Evolutionary conservation across 2,113 vertebrate genomes (phyloP).

Genomic region (Vulpes lagopus): DNA sequence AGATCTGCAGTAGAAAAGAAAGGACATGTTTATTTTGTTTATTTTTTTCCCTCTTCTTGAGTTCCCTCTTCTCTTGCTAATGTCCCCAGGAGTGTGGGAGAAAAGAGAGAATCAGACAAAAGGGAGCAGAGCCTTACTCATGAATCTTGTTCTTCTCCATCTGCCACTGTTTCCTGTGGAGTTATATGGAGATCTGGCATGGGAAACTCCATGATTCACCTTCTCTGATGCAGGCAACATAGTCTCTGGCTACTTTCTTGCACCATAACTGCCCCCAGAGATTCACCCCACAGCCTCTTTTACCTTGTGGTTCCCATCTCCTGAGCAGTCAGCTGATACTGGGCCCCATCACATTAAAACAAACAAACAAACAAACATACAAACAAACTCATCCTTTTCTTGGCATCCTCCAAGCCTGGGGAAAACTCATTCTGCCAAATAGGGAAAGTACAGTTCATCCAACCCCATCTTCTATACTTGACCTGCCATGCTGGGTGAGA

Average conservation of each 20-base stretch:
- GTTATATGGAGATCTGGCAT: background rate
- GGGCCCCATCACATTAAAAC: too few relatives aligned
- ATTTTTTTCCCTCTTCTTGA: background rate
- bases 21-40: background rate
- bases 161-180: background rate
- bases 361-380: background rate
- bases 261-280: background rate
- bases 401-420: background rate
- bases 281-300: background rate
- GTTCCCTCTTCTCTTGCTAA: background rate
- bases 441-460: background rate
- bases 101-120: background rate
- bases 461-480: background rate
- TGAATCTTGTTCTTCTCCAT: background rate
- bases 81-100: background rate
- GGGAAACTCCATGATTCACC: background rate
- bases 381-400: background rate
- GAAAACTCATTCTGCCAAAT: background rate
- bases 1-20: background rate
- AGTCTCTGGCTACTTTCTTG: background rate
- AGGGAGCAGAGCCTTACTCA: background rate
- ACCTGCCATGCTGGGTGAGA: background rate
- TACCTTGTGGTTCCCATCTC: background rate
- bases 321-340: background rate
- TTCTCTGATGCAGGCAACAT: background rate